phyloP scores from a whole-genome alignment of 2,797 vertebrate genomes.

The Schizopygopsis pylzovi region DNA sequence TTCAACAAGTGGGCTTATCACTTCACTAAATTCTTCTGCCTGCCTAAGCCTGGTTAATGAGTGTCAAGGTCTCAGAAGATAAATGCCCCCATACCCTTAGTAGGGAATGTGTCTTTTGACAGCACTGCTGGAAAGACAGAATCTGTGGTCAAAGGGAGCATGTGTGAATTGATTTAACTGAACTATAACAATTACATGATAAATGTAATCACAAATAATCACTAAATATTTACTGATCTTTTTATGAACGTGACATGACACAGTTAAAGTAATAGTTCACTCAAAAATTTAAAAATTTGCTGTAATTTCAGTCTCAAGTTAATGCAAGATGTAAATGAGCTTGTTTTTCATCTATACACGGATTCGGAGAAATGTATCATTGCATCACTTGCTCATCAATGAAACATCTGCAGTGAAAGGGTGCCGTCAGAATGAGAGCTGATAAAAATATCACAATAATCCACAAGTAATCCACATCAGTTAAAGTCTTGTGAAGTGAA shows the following conservation, averaged over 20 bases:
- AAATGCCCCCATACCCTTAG: constrained; percentile 18
- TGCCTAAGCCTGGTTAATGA: constrained; percentile 50
- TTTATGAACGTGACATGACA: not conserved
- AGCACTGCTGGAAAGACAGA: not conserved
- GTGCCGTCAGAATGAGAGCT: too few species aligned
- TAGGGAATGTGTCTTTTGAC: constrained; percentile 24
- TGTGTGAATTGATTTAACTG: not conserved
- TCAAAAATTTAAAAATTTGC: too few species aligned
- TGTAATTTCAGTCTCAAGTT: too few species aligned
- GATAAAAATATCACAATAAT: not conserved
- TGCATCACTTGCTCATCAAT: too few species aligned
- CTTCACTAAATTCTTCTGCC: constrained; percentile 57
- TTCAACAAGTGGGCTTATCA: constrained; percentile 67
- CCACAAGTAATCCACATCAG: not conserved
- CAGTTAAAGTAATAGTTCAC: not conserved
- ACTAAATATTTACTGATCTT: not conserved
- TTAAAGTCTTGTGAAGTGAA: not conserved
- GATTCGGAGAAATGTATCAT: too few species aligned
- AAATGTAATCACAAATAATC: not conserved
- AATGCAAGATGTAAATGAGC: too few species aligned
- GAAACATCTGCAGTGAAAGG: too few species aligned
- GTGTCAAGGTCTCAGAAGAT: constrained; percentile 26
- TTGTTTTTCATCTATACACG: too few species aligned
- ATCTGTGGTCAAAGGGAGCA: not conserved
- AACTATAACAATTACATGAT: not conserved